phyloP scores from a whole-genome alignment of 64 coral and sea anemone species.

The Catalaphyllia jardinei region DNA sequence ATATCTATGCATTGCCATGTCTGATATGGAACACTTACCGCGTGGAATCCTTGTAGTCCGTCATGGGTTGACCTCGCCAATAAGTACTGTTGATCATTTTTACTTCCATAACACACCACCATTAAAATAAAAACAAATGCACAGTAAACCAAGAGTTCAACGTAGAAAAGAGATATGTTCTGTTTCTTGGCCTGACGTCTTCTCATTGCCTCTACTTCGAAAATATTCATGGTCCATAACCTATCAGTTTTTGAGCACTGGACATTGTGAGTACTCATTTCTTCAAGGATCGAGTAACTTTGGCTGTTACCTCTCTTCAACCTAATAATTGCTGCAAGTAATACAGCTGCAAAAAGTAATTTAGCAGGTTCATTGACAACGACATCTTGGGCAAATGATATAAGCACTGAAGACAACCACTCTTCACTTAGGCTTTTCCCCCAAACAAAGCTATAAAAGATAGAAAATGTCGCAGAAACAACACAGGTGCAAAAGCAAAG shows the following conservation, averaged over 20 bases:
- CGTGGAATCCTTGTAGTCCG: background rate
- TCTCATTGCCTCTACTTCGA: background rate
- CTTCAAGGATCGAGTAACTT: too few relatives aligned
- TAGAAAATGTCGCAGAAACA: background rate
- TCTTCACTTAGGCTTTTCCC: background rate
- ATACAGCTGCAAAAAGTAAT: background rate
- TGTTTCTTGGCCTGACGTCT: background rate
- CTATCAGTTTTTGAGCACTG: background rate
- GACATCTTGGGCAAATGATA: background rate
- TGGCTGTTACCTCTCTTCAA: background rate
- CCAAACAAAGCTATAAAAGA: background rate
- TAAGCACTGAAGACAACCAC: background rate
- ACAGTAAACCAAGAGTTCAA: background rate
- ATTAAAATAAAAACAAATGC: background rate
- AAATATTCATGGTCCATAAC: background rate
- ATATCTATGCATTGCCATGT: too few relatives aligned
- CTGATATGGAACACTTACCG: too few relatives aligned
- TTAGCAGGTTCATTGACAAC: background rate
- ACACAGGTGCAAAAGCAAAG: background rate
- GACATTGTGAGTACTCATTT: background rate
- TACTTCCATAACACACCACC: slow-evolving; percentile 1
- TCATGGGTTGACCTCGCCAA: background rate
- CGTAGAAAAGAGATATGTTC: background rate
- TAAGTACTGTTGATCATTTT: background rate
- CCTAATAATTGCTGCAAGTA: background rate